A percentile compares a stretch with the other conserved stretches of the same genome.
Conservation (phyloP, 1,140 invertebrate genomes). For the Heliconius eleuchia region DNA sequence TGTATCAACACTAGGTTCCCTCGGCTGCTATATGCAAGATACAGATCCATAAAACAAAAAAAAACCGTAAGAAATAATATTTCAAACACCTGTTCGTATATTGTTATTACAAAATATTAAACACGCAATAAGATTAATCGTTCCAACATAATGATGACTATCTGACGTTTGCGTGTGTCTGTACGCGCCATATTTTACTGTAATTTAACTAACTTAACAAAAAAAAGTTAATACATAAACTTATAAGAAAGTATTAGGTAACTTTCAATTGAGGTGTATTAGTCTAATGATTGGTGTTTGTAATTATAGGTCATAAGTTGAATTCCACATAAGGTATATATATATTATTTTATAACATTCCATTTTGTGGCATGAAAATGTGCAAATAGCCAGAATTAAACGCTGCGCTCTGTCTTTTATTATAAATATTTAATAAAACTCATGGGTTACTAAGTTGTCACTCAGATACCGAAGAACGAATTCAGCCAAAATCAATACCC, state of each 20-base stretch:
- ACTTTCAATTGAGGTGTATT: neutral
- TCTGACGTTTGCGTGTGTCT: neutral
- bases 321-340: neutral
- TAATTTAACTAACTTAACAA: neutral
- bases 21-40: too few relatives aligned
- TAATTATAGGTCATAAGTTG: neutral
- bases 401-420: neutral
- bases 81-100: conserved; percentile 4
- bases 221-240: neutral
- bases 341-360: neutral
- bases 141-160: neutral
- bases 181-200: neutral
- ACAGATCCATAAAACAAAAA: too few relatives aligned
- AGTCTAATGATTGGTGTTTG: neutral
- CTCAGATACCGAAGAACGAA: neutral
- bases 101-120: conserved; percentile 9
- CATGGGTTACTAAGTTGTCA: neutral
- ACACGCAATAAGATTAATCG: conserved; percentile 11
- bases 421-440: neutral
- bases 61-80: neutral
- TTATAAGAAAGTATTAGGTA: conserved; percentile 3
- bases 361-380: neutral
- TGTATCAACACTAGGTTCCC: neutral
- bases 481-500: neutral
- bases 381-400: too few relatives aligned